Percentiles rank a stretch among this genome's conserved stretches.
Conservation (phyloP, 2,888 invertebrate species). For the Torymus texanus region DNA sequence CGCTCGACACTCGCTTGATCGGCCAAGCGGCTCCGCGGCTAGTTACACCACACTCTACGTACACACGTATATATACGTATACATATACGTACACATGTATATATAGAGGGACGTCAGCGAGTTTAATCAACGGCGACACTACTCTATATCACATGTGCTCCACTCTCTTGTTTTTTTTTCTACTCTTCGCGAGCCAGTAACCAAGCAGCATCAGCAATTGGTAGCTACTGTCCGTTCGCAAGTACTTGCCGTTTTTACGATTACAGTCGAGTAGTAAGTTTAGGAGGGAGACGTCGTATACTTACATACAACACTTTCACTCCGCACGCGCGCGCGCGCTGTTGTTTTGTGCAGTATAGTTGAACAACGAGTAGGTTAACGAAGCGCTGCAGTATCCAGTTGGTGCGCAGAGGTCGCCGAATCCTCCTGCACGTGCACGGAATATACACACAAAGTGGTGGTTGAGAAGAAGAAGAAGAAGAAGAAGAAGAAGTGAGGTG, state of each 20-base stretch:
- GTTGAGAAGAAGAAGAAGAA: no score
- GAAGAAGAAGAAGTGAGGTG: no score
- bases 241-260: background rate
- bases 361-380: background rate
- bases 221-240: background rate
- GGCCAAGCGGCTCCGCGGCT: constrained; percentile 55
- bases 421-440: no score
- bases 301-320: constrained; percentile 32
- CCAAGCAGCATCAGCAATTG: no score
- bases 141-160: constrained; percentile 10
- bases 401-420: background rate
- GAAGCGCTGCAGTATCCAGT: constrained; percentile 5
- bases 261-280: background rate
- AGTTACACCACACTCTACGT: constrained; percentile 16
- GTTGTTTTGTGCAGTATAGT: background rate
- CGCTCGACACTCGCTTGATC: constrained; percentile 60
- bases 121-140: constrained; percentile 32
- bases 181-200: no score
- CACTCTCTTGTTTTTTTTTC: background rate
- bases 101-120: constrained; percentile 8
- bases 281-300: background rate
- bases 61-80: no score
- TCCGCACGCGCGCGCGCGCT: background rate
- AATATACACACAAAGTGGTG: no score
- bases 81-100: no score